Evolutionary conservation across 92 coral and sea anemone genomes (phyloP).

Genomic region (Hydrozoanthus gracilis): DNA sequence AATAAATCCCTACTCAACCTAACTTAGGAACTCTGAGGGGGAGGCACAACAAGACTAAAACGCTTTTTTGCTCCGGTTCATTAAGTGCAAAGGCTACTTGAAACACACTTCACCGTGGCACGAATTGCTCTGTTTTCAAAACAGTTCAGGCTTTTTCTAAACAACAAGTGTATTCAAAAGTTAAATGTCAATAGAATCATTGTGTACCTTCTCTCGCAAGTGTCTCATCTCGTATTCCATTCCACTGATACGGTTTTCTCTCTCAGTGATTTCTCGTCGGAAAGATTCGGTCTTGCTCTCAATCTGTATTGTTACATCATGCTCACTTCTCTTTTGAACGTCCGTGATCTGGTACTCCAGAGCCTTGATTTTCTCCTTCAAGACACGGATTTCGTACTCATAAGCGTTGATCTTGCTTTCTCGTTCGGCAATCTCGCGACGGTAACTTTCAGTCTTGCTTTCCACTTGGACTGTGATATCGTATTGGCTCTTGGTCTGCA

Average conservation of each 20-base stretch:
- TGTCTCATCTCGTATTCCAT: slow-evolving; percentile 37
- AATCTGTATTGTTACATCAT: slow-evolving; percentile 54
- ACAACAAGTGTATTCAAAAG: neutral
- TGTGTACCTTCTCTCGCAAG: slow-evolving; percentile 31
- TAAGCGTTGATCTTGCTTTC: slow-evolving; percentile 40
- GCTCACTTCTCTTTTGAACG: slow-evolving; percentile 44
- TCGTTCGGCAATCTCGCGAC: slow-evolving; percentile 38
- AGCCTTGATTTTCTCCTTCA: slow-evolving; percentile 26
- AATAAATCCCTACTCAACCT: too few species aligned
- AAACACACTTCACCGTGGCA: neutral
- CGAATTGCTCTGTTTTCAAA: neutral
- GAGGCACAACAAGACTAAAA: too few species aligned
- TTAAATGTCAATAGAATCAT: neutral
- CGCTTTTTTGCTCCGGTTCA: too few species aligned
- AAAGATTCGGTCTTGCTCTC: slow-evolving; percentile 41
- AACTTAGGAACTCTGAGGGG: too few species aligned
- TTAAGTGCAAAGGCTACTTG: too few species aligned
- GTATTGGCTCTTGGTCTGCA: slow-evolving; percentile 36
- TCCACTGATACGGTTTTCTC: slow-evolving; percentile 26
- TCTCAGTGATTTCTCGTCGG: slow-evolving; percentile 44
- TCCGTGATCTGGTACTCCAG: slow-evolving; percentile 43
- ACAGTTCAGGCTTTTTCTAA: neutral
- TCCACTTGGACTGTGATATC: slow-evolving; percentile 48
- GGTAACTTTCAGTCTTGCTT: slow-evolving; percentile 24
- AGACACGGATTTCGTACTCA: slow-evolving; percentile 31